Conservation (phyloP, 2,113 vertebrate species). For the Genyomyrus donnyi region DNA sequence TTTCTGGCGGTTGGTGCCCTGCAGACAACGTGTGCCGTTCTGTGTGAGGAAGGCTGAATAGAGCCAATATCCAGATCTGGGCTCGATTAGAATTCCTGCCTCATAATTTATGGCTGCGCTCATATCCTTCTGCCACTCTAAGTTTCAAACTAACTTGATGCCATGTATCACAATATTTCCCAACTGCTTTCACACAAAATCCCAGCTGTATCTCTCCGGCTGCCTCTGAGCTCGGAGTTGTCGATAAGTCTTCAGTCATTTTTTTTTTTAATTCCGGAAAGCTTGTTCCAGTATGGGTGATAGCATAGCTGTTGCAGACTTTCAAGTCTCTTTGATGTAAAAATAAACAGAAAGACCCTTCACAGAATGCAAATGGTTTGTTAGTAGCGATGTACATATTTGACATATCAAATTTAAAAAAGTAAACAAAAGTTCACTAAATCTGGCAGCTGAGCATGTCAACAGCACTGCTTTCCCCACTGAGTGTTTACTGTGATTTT, state of each 20-base stretch:
- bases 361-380: background rate
- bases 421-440: background rate
- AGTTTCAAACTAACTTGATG: background rate
- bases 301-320: background rate
- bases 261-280: background rate
- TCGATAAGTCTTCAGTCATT: background rate
- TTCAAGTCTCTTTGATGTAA: background rate
- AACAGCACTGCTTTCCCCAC: background rate
- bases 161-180: background rate
- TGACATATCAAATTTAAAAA: background rate
- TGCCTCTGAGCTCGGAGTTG: background rate
- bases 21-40: background rate
- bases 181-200: background rate
- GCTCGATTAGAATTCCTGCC: background rate
- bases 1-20: background rate
- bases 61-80: background rate
- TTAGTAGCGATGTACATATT: background rate
- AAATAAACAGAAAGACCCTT: conserved; percentile 1
- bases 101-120: background rate
- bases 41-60: background rate
- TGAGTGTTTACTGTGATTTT: background rate
- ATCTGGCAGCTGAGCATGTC: background rate
- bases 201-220: background rate
- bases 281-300: background rate
- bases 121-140: background rate